These are phyloP conservation scores for Lasius platythorax DNA, from an alignment of 2,888 invertebrate genomes.

Conservation along the genomic window DNA sequence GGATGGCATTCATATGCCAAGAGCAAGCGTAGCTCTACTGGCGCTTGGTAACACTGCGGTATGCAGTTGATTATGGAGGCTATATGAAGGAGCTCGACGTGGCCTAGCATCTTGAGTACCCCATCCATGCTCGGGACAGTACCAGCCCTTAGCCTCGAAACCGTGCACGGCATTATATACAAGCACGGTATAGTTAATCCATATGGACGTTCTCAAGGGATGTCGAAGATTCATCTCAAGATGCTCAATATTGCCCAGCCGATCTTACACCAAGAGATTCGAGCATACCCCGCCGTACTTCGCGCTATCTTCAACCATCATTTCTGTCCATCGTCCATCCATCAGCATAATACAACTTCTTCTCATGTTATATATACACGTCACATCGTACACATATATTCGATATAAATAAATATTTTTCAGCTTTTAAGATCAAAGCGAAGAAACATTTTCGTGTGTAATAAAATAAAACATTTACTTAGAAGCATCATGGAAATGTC, in stretches of 20 bases:
- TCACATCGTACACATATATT: background rate
- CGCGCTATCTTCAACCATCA: constrained; percentile 46
- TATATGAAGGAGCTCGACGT: constrained; percentile 86
- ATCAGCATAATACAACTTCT: constrained; percentile 45
- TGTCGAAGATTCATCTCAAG: constrained; percentile 80
- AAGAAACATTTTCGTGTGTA: background rate
- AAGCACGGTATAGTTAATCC: constrained; percentile 79
- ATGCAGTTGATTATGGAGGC: constrained; percentile 86
- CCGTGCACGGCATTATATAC: constrained; percentile 77
- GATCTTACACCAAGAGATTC: constrained; percentile 68
- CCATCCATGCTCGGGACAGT: constrained; percentile 77
- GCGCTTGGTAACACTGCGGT: constrained; percentile 84
- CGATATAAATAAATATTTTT: background rate
- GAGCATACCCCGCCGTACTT: constrained; percentile 50
- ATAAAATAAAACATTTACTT: constrained; percentile 11
- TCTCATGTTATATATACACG: background rate
- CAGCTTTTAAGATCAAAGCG: background rate
- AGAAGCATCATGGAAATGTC: background rate
- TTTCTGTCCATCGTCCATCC: constrained; percentile 50
- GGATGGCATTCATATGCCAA: constrained; percentile 83
- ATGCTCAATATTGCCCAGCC: constrained; percentile 77
- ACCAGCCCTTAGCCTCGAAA: constrained; percentile 71
- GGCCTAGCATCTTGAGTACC: constrained; percentile 85
- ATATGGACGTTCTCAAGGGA: constrained; percentile 78
- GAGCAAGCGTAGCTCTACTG: constrained; percentile 79